Evolutionary conservation across 2,113 vertebrate species (phyloP), one percentile per base, ranked within the genome.

Genomic region (Cettia cetti): DNA sequence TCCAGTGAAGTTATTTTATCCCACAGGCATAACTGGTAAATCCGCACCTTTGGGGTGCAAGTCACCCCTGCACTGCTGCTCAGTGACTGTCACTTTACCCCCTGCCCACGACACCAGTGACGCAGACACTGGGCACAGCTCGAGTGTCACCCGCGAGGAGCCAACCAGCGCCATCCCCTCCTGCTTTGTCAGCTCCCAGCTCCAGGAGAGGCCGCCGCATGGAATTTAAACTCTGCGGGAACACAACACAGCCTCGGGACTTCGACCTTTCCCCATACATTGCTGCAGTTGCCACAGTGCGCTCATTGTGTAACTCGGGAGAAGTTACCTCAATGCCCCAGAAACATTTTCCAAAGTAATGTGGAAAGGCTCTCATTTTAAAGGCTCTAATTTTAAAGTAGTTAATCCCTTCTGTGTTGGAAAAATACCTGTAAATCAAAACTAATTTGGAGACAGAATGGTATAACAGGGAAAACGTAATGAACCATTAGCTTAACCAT

Each of bases 151-250:
- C 15, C 10, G 0, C 7, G 0, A 81, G 60, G 19, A 79, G 61
- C 42, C 87, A 76, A 56, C 33, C 89, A 85, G 70, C 50, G 61
- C 6, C 63, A 31, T 42, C 72, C 77, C 63, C 70, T 89, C 75
- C 89, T 60, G 92, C 82, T 77, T 4, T 54, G 35, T 26, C 42
- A 83, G 85, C 59, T 74, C 86, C 16, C 81, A 50, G 10, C 3
- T 0, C 28, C 3, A 63, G 60, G 68, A 31, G 82, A 83, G 49
- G 82, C 56, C 83, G 45, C 64, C 70, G 71, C 24, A 2, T 33
- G 85, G 33, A 52, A 94, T 81, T 92, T 35, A 56, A 76, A 50
- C 59, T 81, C 96, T 82, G 33, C 78, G 89, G 81, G 82, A 96
- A 93, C 68, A 95, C 71, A 96, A 75, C 92, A 88, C 64, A 82